phyloP scores from a whole-genome alignment of 2,888 invertebrate genomes.

The Epistrophella euchroma region DNA sequence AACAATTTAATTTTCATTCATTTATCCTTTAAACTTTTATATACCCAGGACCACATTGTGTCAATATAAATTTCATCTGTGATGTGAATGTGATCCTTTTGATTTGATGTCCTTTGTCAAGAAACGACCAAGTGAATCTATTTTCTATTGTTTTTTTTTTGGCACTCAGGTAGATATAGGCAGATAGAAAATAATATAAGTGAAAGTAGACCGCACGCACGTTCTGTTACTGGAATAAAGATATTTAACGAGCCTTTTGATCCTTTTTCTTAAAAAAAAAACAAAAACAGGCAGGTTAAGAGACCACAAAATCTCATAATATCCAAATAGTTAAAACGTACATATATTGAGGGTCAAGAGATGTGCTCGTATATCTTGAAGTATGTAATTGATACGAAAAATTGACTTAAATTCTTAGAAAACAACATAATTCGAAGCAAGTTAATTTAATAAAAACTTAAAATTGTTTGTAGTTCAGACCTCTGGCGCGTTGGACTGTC shows the following conservation, averaged over 20 bases:
- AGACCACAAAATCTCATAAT: slow-evolving; percentile 5
- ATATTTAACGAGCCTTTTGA: slow-evolving; percentile 35
- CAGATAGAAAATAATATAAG: slow-evolving; percentile 21
- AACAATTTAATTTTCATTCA: slow-evolving; percentile 72
- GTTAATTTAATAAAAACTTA: no score
- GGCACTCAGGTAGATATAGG: slow-evolving; percentile 15
- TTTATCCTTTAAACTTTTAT: slow-evolving; percentile 49
- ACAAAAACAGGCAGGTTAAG: background rate
- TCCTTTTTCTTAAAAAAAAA: background rate
- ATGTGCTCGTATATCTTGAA: background rate
- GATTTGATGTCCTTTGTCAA: slow-evolving; percentile 45
- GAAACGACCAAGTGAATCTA: slow-evolving; percentile 20
- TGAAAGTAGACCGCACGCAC: slow-evolving; percentile 71
- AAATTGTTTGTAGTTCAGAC: no score
- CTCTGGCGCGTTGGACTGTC: no score
- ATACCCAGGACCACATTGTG: slow-evolving; percentile 31
- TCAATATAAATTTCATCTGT: slow-evolving; percentile 45
- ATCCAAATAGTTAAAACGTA: background rate
- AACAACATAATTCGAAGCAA: background rate
- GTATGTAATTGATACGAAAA: background rate
- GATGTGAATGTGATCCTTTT: slow-evolving; percentile 44
- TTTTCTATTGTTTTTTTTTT: slow-evolving; percentile 28
- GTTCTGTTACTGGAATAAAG: slow-evolving; percentile 24
- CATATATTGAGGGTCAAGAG: background rate
- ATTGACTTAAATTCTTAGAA: background rate